Evolutionary conservation across 2,113 vertebrate species (phyloP).

Genomic region (Dipodomys ordii): DNA sequence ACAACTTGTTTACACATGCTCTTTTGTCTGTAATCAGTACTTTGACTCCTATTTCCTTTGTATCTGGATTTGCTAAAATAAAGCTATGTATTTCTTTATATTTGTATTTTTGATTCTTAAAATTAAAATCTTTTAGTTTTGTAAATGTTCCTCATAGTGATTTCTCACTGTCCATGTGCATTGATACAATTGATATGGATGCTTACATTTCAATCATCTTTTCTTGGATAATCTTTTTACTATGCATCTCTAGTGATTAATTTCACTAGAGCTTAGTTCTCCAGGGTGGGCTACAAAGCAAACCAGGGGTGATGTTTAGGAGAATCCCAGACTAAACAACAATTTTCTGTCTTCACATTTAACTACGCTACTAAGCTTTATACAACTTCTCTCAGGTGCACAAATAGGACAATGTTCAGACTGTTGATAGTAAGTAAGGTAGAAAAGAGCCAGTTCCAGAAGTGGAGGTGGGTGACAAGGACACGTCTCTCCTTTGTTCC

Average conservation of each 20-base stretch:
- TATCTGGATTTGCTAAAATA: not conserved
- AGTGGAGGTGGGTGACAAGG: not conserved
- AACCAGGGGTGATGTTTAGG: no score
- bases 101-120: conserved; percentile 37
- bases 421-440: not conserved
- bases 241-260: not conserved
- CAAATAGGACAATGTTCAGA: not conserved
- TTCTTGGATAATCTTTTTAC: not conserved
- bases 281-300: no score
- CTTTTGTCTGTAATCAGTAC: not conserved
- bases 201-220: not conserved
- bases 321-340: not conserved
- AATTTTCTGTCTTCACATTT: not conserved
- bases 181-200: not conserved
- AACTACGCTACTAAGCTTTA: not conserved
- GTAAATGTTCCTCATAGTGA: not conserved
- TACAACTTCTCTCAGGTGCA: not conserved
- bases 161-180: not conserved
- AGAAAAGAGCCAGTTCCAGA: not conserved
- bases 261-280: conserved; percentile 29
- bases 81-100: not conserved
- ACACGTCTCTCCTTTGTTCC: not conserved
- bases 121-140: conserved; percentile 17
- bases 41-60: not conserved
- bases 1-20: not conserved